Evolutionary conservation across 2,113 vertebrate species (phyloP), one percentile per base, ranked within the genome.

Genomic region (Calidris pugnax): DNA sequence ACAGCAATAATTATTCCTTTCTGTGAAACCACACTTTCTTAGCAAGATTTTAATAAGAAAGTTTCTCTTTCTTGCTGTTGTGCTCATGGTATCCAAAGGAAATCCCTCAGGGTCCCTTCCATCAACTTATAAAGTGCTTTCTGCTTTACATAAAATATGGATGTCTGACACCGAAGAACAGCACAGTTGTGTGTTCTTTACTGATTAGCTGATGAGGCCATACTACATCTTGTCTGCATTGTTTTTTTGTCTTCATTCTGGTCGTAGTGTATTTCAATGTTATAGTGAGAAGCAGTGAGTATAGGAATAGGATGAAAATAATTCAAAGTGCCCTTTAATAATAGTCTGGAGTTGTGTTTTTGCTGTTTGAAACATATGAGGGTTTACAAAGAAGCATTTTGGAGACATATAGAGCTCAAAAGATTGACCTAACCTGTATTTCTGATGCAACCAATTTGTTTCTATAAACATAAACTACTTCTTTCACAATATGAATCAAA

Each of bases 11-110:
- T 93, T 85, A 91, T 76, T 87, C 27, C 37, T 87, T 85, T 87
- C 43, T 32, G 66, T 90, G 75, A 90, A 90, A 80, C 17, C 13
- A 66, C 37, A 73, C 14, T 32, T 93, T 90, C 24, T 32, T 27
- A 66, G n/a, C 55, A 92, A 88, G 56, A 82, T 91, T 94, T 93
- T 94, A 94, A 95, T 87, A 87, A 60, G 66, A 75, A 95, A 87
- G 66, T 85, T 97, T 84, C 59, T 73, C 55, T 66, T 94, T 85
- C 43, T 69, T 17, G 57, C 56, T 75, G 14, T 68, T 75, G 16
- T 75, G 60, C 33, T 79, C 33, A 41, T 2, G 4, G 6, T 24
- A 62, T 18, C 19, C 12, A 64, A 89, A 66, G 28, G 24, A 94
- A 91, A 50, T 3, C 7, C 41, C 69, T 73, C 39, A 73, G 62